These are phyloP conservation scores for Pteromalus puparum DNA, from an alignment of 1,140 invertebrate species.

Conservation along the genomic window DNA sequence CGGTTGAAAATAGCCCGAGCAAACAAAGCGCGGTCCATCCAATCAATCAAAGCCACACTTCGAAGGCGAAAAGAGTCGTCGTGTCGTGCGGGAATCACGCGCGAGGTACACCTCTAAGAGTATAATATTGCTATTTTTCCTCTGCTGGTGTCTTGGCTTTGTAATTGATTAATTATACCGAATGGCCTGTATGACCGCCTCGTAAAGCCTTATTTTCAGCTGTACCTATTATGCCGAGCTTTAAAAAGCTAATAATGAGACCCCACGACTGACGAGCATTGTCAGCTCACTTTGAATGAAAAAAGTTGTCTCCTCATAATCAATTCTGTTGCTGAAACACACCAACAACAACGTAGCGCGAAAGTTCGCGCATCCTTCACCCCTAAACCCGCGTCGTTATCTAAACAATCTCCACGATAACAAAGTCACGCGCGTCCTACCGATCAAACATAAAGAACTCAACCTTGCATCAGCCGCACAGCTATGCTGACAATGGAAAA, in stretches of 20 bases:
- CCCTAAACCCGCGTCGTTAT: neutral
- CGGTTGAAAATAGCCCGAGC: neutral
- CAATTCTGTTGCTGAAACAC: too few relatives aligned
- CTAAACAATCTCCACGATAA: neutral
- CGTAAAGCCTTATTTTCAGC: too few relatives aligned
- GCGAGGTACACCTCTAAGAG: neutral
- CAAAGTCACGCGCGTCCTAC: neutral
- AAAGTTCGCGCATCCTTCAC: neutral
- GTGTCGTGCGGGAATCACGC: too few relatives aligned
- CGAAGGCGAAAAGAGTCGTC: neutral
- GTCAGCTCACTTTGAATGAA: too few relatives aligned
- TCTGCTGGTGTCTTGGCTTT: neutral
- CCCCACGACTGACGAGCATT: too few relatives aligned
- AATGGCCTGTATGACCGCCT: too few relatives aligned
- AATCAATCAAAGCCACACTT: slow-evolving; percentile 1
- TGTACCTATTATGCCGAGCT: too few relatives aligned
- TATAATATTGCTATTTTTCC: neutral
- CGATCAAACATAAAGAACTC: neutral
- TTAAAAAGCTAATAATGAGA: too few relatives aligned
- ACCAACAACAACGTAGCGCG: too few relatives aligned
- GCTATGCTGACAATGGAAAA: slow-evolving; percentile 50
- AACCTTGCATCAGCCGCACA: too few relatives aligned
- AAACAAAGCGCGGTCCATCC: neutral
- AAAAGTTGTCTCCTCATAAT: too few relatives aligned
- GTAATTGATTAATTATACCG: neutral